phyloP scores from a whole-genome alignment of 2,113 vertebrate genomes.

The Cranoglanis bouderius region DNA sequence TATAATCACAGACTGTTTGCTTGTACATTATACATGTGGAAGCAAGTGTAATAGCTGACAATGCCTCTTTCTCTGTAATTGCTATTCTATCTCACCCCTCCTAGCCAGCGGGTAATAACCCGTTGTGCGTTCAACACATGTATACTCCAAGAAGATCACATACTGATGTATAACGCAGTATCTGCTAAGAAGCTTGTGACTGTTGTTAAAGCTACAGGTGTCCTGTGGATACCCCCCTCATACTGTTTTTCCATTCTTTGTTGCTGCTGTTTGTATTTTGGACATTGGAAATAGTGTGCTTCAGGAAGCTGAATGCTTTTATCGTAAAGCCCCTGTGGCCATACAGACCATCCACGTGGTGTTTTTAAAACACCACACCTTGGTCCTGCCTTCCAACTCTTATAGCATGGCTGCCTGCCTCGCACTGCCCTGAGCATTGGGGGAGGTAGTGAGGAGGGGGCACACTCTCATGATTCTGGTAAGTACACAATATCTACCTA shows the following conservation, averaged over 20 bases:
- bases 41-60: constrained; percentile 28
- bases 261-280: background rate
- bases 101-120: constrained; percentile 7
- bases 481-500: background rate
- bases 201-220: background rate
- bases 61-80: constrained; percentile 32
- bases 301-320: background rate
- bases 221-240: background rate
- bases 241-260: background rate
- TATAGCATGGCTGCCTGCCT: background rate
- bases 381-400: background rate
- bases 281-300: background rate
- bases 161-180: background rate
- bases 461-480: background rate
- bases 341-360: background rate
- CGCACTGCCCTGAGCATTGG: background rate
- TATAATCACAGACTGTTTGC: constrained; percentile 38
- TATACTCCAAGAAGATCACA: constrained; percentile 6
- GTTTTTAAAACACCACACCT: background rate
- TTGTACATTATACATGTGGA: constrained; percentile 31
- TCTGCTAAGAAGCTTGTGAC: background rate
- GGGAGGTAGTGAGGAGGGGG: background rate
- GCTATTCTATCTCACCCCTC: background rate
- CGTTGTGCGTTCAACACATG: background rate
- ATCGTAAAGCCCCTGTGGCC: background rate